Evolutionary conservation across 2,797 vertebrate genomes (phyloP), one percentile per base, ranked within the genome.

Genomic region (Erpetoichthys calabaricus): DNA sequence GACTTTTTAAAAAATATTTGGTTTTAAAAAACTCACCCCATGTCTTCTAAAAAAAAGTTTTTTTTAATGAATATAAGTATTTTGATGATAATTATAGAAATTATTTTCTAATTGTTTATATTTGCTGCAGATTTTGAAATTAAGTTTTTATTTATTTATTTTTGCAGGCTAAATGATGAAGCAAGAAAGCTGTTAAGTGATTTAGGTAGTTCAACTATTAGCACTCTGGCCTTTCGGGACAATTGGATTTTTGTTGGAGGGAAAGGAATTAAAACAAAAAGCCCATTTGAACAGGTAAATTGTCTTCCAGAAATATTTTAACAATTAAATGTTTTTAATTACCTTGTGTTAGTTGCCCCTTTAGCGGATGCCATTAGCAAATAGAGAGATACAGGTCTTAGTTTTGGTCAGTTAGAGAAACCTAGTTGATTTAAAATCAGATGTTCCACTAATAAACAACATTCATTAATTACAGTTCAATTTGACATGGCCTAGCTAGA

Each of bases 171-270:
- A 51, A 96, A 87, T 0, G 88, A 90, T 2, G 93, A 98, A 65
- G 90, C 92, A 42, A 85, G 85, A 59, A 86, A 87, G 47, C 77
- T 97, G 43, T 88, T 99, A 0, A 56, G 85, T 41, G 88, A 94
- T 1, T 66, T 99, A 47, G 96, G 96, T 53, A 99, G 95, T 72
- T 73, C 90, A 0, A 78, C 67, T 1, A 80, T 97, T 63, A 72
- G 25, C n/a, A 86, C 65, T 10, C 60, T 98, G 63, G 87, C 80
- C 57, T 98, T 98, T 63, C 82, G 96, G 70, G 96, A 99, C 71
- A 99, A 94, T 80, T 99, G 96, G 96, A 82, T 99, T 67, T 98
- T 99, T 74, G 92, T 93, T 0, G 96, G 96, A 64, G 94, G 92
- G 45, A 99, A 96, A 82, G 95, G 95, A 63, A 97, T 98, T 73